Evolutionary conservation across 1,140 invertebrate genomes (phyloP), one percentile per base, ranked within the genome.

Genomic region (Drosophila miranda): DNA sequence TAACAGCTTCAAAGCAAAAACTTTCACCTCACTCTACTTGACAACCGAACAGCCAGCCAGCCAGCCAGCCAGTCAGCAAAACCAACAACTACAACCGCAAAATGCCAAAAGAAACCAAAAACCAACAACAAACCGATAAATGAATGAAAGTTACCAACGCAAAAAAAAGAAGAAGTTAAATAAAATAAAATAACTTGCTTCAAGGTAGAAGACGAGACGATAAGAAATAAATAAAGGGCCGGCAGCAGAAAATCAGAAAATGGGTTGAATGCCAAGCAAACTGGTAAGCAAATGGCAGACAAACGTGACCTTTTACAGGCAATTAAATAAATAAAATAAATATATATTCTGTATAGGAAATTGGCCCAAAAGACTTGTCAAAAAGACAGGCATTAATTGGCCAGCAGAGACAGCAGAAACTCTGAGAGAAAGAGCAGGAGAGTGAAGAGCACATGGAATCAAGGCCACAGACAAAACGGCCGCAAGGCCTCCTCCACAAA

Each of bases 61-160:
- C 1, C 26, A 28, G 23, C 0, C 23, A 23, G 28, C 28, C 30
- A 34, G 34, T 13, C 54, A 42, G 5, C 42, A 56, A 49, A 52
- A 52, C 21, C 60, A 57, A 21, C 63, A 57, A 42, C 9, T 53
- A 44, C 42, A 71, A 54, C 51, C 66, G 28, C 55, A 64, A 49
- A 44, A 51, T 52, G 21, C 23, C 61, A 72, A 56, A 43, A 58
- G 19, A 48, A 52, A 64, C n/a, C 44, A 52, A 75, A 76, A 84
- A 79, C 77, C 71, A 64, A 57, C 63, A 70, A 67, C 55, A 54
- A 62, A 77, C 53, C 74, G 69, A 67, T 51, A 54, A 73, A 81
- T 78, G 82, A 79, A 81, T 81, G 78, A 81, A 81, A 81, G 78
- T 73, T 81, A 81, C 61, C 64, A 72, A 68, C 48, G 59, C n/a